phyloP scores from a whole-genome alignment of 2,888 invertebrate species.

The Bombylius major region DNA sequence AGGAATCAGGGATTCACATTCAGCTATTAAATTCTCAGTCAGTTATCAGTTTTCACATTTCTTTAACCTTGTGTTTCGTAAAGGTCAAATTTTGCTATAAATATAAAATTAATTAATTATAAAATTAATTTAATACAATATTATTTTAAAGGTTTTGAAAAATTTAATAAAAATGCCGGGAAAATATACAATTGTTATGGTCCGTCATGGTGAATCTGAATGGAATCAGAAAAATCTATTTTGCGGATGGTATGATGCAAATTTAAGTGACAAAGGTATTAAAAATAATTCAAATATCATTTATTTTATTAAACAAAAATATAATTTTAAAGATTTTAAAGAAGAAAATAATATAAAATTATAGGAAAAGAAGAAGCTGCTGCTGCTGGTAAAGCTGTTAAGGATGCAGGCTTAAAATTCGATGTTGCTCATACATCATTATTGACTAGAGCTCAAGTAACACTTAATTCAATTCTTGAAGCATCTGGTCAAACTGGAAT shows the following conservation, averaged over 20 bases:
- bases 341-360: not conserved
- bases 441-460: constrained; percentile 66
- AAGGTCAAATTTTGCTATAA: too few species aligned
- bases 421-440: constrained; percentile 75
- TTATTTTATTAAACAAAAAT: not conserved
- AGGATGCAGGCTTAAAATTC: constrained; percentile 60
- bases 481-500: constrained; percentile 57
- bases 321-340: not conserved
- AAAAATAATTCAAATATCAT: not conserved
- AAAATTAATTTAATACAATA: too few species aligned
- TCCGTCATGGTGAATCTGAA: constrained; percentile 63
- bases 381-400: constrained; percentile 62
- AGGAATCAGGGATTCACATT: too few species aligned
- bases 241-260: constrained; percentile 62
- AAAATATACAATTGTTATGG: constrained; percentile 58
- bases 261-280: constrained; percentile 53
- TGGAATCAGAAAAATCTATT: constrained; percentile 63
- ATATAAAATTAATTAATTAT: too few species aligned
- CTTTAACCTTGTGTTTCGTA: too few species aligned
- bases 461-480: constrained; percentile 53
- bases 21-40: too few species aligned
- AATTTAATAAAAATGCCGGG: constrained; percentile 28
- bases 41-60: too few species aligned
- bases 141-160: not conserved
- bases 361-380: constrained; percentile 33